These are phyloP conservation scores for Drosophila birchii DNA, from an alignment of 2,888 invertebrate species.

Conservation along the genomic window DNA sequence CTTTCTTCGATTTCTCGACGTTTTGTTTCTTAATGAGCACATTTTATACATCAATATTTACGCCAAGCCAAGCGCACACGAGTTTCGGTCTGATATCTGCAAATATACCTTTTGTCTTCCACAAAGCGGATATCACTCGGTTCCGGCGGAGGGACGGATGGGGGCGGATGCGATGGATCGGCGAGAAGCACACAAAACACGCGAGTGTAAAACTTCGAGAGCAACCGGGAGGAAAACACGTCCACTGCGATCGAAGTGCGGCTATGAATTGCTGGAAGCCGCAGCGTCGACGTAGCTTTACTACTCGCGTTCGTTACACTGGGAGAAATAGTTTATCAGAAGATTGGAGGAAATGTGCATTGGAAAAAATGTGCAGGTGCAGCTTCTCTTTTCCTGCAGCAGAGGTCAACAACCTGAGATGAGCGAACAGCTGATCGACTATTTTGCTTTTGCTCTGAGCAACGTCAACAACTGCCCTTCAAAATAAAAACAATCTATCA, in stretches of 20 bases:
- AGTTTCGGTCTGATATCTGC: slow-evolving; percentile 12
- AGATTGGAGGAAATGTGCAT: too few species aligned
- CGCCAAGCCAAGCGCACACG: slow-evolving; percentile 38
- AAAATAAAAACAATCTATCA: too few species aligned
- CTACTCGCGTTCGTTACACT: slow-evolving; percentile 16
- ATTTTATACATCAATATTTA: slow-evolving; percentile 38
- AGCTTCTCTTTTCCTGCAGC: too few species aligned
- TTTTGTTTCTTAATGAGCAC: slow-evolving; percentile 36
- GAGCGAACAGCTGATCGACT: too few species aligned
- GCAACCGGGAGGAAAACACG: slow-evolving; percentile 27
- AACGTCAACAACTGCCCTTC: too few species aligned
- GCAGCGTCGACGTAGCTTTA: slow-evolving; percentile 25
- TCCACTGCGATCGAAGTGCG: slow-evolving; percentile 73
- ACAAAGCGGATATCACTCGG: slow-evolving; percentile 40
- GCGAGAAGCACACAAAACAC: slow-evolving; percentile 39
- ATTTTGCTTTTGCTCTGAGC: too few species aligned
- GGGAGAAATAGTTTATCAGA: background rate
- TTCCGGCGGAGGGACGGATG: slow-evolving; percentile 4
- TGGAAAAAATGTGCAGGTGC: too few species aligned
- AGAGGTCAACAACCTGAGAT: too few species aligned
- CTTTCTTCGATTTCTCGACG: slow-evolving; percentile 64
- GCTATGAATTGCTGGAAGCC: slow-evolving; percentile 61
- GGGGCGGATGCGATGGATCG: slow-evolving; percentile 37
- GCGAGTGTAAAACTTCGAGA: slow-evolving; percentile 45
- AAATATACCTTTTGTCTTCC: slow-evolving; percentile 44